Conservation (phyloP, 1,140 invertebrate genomes). For the Onthophagus taurus region DNA sequence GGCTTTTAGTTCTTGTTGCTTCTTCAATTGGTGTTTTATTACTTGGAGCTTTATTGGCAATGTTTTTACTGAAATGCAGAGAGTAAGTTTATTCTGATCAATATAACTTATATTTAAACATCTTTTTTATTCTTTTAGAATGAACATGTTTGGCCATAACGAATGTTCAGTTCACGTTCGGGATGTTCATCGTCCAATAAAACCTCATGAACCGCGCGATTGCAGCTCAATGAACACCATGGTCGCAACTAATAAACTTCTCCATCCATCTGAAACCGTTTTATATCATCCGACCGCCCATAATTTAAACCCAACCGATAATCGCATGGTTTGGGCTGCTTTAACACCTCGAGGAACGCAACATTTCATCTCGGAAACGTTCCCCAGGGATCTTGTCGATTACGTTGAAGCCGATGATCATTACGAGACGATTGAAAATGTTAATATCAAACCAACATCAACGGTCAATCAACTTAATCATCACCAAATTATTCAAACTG, state of each 20-base stretch:
- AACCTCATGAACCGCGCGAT: conserved; percentile 29
- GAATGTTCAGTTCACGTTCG: conserved; percentile 31
- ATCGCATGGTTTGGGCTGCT: conserved; percentile 72
- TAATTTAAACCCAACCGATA: conserved; percentile 40
- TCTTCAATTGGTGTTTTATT: conserved; percentile 69
- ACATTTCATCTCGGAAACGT: conserved; percentile 55
- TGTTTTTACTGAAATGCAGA: conserved; percentile 69
- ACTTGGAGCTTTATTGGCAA: conserved; percentile 62
- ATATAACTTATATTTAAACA: no score
- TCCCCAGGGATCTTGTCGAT: conserved; percentile 37
- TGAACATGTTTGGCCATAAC: conserved; percentile 32
- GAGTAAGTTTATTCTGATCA: conserved; percentile 52
- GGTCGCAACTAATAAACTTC: conserved; percentile 23
- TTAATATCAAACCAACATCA: conserved; percentile 39
- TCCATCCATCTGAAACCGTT: conserved; percentile 29
- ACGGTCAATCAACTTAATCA: conserved; percentile 16
- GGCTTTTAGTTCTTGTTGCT: conserved; percentile 68
- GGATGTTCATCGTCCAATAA: conserved; percentile 23
- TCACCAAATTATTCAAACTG: no score
- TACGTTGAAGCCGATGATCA: conserved; percentile 56
- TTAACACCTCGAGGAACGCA: conserved; percentile 68
- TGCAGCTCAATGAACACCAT: conserved; percentile 19
- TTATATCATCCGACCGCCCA: conserved; percentile 28
- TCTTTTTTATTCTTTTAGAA: conserved; percentile 19
- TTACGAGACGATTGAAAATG: conserved; percentile 62